Percentiles rank a stretch among this genome's conserved stretches.
Evolutionary conservation across 2,888 invertebrate genomes (phyloP).

Genomic region (Zaprionus bogoriensis): DNA sequence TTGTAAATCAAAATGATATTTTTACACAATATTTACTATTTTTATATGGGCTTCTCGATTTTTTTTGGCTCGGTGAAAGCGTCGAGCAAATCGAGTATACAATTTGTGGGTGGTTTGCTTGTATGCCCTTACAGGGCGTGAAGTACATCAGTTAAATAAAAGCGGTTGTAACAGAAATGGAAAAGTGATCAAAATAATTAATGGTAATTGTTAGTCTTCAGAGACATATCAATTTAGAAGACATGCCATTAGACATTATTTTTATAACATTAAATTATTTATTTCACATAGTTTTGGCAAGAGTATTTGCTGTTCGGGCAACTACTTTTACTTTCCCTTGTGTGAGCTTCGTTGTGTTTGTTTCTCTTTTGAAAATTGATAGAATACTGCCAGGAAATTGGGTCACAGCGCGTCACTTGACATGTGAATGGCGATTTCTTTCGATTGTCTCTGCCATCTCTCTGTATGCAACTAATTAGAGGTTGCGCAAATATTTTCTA

Average conservation of each 20-base stretch:
- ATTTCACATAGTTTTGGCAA: not conserved
- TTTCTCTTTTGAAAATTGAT: constrained; percentile 17
- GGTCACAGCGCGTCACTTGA: constrained; percentile 62
- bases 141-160: not conserved
- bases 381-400: constrained; percentile 44
- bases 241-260: no score
- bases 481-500: constrained; percentile 52
- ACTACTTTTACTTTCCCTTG: no score
- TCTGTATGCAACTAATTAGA: constrained; percentile 59
- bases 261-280: no score
- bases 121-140: not conserved
- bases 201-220: no score
- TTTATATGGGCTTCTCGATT: constrained; percentile 11
- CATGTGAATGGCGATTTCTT: constrained; percentile 31
- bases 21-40: constrained; percentile 55
- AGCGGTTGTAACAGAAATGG: no score
- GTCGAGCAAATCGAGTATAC: constrained; percentile 5
- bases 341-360: not conserved
- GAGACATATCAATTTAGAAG: no score
- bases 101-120: not conserved
- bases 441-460: constrained; percentile 24
- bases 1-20: constrained; percentile 48
- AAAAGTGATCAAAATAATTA: no score
- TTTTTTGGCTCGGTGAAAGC: constrained; percentile 17
- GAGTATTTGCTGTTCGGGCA: not conserved